Evolutionary conservation across 1,140 invertebrate species (phyloP), one percentile per base, ranked within the genome.

Genomic region (Aphelinus atriplicis): DNA sequence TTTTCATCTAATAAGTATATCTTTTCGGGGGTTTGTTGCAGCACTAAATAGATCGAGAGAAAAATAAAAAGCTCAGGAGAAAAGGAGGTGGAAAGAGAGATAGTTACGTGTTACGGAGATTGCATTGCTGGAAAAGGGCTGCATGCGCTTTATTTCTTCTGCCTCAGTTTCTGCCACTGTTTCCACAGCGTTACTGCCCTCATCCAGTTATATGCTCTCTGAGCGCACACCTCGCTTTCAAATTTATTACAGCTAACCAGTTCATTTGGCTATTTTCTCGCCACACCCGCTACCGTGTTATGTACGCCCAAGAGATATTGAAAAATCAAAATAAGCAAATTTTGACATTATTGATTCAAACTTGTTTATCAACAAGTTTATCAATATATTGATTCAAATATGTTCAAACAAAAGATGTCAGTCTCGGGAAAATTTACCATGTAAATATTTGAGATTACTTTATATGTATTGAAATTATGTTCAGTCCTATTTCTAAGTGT

Each of bases 191-290:
- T 42, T 56, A 69, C 45, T 48, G 46, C 10, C 10, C 66, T 69
- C 56, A 60, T 69, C 66, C 66, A n/a, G 43, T 69, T 60, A 69
- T 48, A 69, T 43, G 56, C 46, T 5, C 53, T 51, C 66, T 69
- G 60, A 69, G 48, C 45, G 55, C 42, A 45, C 43, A 2, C 46
- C 55, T 6, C n/a, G 66, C 5, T 60, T 58, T 58, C 45, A 42
- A 69, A 69, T 69, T 48, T 46, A 69, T 69, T 48, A 58, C 55
- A 6, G 43, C 7, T 67, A n/a, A 60, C 58, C 58, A 43, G 58
- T 60, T 60, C 42, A 43, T 60, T 60, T 60, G 42, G 3, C 58
- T 43, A 43, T 60, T 60, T 60, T 60, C 58, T 60, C 58, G 9
- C 58, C 26, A 43, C 58, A 4, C 58, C 0, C 58, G 55, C 9